Evolutionary conservation across 1,140 invertebrate species (phyloP).

Genomic region (Tenebrio molitor): DNA sequence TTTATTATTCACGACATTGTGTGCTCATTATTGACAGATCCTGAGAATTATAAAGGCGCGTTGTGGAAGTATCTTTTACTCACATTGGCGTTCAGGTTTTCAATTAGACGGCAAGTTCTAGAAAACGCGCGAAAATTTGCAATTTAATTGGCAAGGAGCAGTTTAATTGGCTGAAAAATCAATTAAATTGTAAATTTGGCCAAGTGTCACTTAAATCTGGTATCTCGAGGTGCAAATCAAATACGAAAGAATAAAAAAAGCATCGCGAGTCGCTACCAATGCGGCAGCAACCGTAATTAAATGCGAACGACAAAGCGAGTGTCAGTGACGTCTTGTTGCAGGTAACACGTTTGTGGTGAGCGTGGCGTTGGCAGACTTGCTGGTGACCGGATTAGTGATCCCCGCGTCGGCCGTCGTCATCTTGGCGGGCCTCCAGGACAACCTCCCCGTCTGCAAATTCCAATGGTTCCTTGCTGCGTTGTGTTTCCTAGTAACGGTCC

Average conservation of each 20-base stretch:
- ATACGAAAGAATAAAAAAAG: background rate
- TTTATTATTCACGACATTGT: too few species aligned
- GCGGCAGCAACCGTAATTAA: background rate
- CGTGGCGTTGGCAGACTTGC: constrained; percentile 80
- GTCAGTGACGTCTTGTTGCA: constrained; percentile 68
- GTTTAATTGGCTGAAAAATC: constrained; percentile 26
- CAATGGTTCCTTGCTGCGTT: constrained; percentile 78
- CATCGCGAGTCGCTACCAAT: too few species aligned
- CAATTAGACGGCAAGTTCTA: constrained; percentile 18
- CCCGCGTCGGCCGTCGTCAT: constrained; percentile 79
- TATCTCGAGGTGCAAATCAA: background rate
- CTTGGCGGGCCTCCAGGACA: constrained; percentile 75
- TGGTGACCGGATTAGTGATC: constrained; percentile 80
- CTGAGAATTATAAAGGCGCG: background rate
- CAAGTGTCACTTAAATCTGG: constrained; percentile 23
- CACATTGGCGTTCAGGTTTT: background rate
- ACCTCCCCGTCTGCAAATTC: constrained; percentile 73
- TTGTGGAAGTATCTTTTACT: constrained; percentile 1
- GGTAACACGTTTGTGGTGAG: constrained; percentile 87
- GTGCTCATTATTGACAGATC: background rate
- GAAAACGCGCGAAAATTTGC: constrained; percentile 18
- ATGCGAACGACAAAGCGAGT: background rate
- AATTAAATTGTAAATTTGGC: constrained; percentile 36
- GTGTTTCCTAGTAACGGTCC: constrained; percentile 76
- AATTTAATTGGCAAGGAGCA: constrained; percentile 26